Evolutionary conservation across 2,888 invertebrate species (phyloP).

Genomic region (Sinohyriopsis cumingii): DNA sequence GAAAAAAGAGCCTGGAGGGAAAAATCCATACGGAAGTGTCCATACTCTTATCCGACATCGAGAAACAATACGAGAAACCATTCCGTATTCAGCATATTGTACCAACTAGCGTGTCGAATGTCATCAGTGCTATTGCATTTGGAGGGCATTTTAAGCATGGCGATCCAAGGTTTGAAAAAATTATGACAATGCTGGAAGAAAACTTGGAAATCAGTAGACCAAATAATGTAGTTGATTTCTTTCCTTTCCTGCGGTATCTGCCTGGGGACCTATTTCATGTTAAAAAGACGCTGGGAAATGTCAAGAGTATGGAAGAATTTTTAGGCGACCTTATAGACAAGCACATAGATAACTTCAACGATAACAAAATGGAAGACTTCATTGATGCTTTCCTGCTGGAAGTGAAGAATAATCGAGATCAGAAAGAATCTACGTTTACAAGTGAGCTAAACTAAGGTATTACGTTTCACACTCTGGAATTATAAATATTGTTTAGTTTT

Average conservation of each 20-base stretch:
- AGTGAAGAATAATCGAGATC: slow-evolving; percentile 4
- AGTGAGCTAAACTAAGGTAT: too few species aligned
- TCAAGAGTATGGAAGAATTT: slow-evolving; percentile 1
- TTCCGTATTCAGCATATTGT: slow-evolving; percentile 15
- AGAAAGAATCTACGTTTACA: too few species aligned
- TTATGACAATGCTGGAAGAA: slow-evolving; percentile 11
- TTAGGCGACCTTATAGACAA: neutral
- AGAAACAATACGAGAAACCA: slow-evolving; percentile 3
- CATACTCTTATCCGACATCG: too few species aligned
- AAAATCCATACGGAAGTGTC: too few species aligned
- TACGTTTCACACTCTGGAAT: too few species aligned
- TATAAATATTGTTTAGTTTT: too few species aligned
- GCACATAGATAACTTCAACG: slow-evolving; percentile 3
- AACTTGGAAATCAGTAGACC: neutral
- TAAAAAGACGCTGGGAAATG: slow-evolving; percentile 5
- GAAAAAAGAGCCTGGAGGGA: too few species aligned
- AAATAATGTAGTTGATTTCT: too few species aligned
- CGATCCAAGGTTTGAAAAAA: slow-evolving; percentile 11
- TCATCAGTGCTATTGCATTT: slow-evolving; percentile 23
- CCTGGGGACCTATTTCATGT: slow-evolving; percentile 6
- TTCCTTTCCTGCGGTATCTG: neutral
- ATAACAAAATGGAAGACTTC: slow-evolving; percentile 14
- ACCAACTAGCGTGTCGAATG: slow-evolving; percentile 14
- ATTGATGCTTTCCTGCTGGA: slow-evolving; percentile 25
- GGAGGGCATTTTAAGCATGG: slow-evolving; percentile 14